Evolutionary conservation across 23 tunicate genomes (phyloP).

Genomic region (Trididemnum miniatum): DNA sequence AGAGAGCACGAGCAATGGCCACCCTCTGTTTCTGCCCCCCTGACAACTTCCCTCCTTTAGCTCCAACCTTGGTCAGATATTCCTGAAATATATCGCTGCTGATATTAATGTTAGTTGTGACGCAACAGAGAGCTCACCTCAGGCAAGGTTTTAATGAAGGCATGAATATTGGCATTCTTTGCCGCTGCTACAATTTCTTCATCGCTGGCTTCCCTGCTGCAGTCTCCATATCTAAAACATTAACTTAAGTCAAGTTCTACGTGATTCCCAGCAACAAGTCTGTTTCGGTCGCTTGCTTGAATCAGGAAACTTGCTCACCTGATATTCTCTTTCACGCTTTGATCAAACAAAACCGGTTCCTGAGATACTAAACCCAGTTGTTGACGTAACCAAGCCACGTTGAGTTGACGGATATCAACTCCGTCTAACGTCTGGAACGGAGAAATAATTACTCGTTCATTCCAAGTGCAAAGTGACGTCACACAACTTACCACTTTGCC

Average conservation of each 20-base stretch:
- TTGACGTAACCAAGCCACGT: slow-evolving; percentile 53
- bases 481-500: slow-evolving; percentile 71
- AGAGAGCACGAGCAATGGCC: slow-evolving; percentile 27
- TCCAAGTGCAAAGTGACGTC: background rate
- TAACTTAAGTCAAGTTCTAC: no score
- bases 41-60: slow-evolving; percentile 31
- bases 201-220: slow-evolving; percentile 29
- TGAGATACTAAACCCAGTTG: slow-evolving; percentile 70
- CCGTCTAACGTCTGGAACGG: slow-evolving; percentile 43
- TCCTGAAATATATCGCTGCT: no score
- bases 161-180: slow-evolving; percentile 61
- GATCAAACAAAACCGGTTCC: slow-evolving; percentile 62
- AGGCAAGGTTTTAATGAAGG: slow-evolving; percentile 57
- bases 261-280: no score
- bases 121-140: no score
- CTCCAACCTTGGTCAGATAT: slow-evolving; percentile 17
- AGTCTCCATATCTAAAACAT: slow-evolving; percentile 80
- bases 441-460: background rate
- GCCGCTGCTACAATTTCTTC: slow-evolving; percentile 69
- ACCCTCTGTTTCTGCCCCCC: slow-evolving; percentile 30
- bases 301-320: background rate
- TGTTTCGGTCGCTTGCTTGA: background rate
- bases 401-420: slow-evolving; percentile 32
- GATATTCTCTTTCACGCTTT: slow-evolving; percentile 44
- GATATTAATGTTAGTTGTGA: no score